phyloP scores from a whole-genome alignment of 92 coral and sea anemone genomes.

The Umimayanthus kanabou region DNA sequence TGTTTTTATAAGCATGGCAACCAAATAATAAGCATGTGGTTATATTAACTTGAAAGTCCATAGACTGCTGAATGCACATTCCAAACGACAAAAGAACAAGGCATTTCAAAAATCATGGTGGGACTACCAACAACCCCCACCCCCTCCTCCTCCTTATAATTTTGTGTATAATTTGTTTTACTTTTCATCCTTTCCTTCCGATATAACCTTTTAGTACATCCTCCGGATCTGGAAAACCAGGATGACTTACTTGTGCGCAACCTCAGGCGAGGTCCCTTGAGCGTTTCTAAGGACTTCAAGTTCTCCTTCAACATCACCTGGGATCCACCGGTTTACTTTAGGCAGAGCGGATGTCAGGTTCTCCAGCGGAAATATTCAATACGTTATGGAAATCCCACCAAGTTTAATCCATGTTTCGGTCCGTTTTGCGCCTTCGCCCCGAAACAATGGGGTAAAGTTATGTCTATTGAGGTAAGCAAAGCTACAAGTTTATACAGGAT shows the following conservation, averaged over 20 bases:
- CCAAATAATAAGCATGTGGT: neutral
- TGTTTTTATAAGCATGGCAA: neutral
- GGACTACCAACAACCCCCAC: no score
- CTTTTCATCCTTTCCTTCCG: neutral
- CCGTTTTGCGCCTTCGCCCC: neutral
- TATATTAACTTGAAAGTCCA: no score
- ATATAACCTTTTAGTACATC: conserved; percentile 14
- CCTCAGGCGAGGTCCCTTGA: conserved; percentile 15
- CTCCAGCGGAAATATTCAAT: neutral
- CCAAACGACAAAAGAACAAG: no score
- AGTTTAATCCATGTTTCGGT: neutral
- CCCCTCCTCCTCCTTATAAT: no score
- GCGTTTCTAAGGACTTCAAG: conserved; percentile 22
- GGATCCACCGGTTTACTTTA: conserved; percentile 30
- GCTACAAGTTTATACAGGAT: neutral
- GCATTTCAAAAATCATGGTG: no score
- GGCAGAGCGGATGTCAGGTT: neutral
- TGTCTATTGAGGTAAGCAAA: neutral
- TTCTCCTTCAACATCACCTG: conserved; percentile 32
- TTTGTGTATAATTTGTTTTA: neutral
- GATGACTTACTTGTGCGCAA: conserved; percentile 21
- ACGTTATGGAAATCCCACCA: conserved; percentile 21
- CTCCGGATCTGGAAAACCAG: neutral
- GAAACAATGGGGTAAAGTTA: neutral
- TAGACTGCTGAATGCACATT: no score